Conservation (phyloP, 1,140 invertebrate genomes). For the Dendroctonus valens region DNA sequence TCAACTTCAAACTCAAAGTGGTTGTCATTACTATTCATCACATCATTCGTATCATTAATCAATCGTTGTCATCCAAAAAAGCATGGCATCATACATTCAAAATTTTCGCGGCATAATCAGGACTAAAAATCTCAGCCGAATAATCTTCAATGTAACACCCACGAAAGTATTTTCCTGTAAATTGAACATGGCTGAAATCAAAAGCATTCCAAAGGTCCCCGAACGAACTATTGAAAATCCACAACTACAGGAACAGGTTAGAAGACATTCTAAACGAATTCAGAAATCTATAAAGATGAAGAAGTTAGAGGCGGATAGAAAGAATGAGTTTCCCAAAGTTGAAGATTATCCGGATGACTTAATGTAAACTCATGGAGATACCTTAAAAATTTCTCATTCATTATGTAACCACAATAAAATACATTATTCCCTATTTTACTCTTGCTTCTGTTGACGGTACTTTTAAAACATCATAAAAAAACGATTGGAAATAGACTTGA, state of each 20-base stretch:
- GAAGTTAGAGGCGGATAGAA: background rate
- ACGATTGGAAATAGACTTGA: too few relatives aligned
- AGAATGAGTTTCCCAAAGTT: conserved; percentile 16
- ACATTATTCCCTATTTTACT: too few relatives aligned
- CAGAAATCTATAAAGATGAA: background rate
- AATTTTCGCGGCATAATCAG: background rate
- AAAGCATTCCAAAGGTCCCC: conserved; percentile 12
- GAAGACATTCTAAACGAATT: conserved; percentile 2
- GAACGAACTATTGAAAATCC: conserved; percentile 10
- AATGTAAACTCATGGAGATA: conserved; percentile 3
- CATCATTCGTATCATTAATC: background rate
- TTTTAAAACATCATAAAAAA: too few relatives aligned
- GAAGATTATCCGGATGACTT: conserved; percentile 15
- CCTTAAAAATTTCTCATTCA: too few relatives aligned
- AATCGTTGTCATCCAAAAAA: background rate
- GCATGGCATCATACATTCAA: conserved; percentile 1
- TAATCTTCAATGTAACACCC: conserved; percentile 8
- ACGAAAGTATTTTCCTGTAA: background rate
- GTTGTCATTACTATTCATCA: too few relatives aligned
- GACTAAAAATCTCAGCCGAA: conserved; percentile 5
- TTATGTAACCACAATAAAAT: too few relatives aligned
- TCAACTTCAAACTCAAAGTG: too few relatives aligned
- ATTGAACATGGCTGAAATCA: background rate
- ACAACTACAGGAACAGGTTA: conserved; percentile 1
- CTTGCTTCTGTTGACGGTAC: too few relatives aligned